Percentiles rank a stretch among this genome's conserved stretches.
Conservation (phyloP, 2,113 vertebrate species). For the Recurvirostra avosetta region DNA sequence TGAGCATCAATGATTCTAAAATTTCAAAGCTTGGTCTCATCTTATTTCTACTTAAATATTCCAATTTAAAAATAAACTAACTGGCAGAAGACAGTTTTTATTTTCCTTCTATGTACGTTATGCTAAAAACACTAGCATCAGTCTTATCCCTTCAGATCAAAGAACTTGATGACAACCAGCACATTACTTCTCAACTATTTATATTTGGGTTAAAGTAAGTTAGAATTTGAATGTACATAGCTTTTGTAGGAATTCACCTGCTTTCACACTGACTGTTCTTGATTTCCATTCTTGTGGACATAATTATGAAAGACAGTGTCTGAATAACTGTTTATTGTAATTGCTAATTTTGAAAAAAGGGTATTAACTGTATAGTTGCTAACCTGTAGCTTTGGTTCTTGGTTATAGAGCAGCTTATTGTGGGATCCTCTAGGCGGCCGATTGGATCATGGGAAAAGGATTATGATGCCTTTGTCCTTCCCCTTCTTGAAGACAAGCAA, state of each 20-base stretch:
- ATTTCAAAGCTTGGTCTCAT: neutral
- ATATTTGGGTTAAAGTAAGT: neutral
- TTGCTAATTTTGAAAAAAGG: neutral
- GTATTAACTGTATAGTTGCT: neutral
- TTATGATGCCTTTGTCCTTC: constrained; percentile 86
- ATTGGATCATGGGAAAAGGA: constrained; percentile 89
- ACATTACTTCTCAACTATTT: neutral
- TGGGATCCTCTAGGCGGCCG: constrained; percentile 79
- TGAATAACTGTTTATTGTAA: neutral
- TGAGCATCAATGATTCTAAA: neutral
- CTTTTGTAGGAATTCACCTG: neutral
- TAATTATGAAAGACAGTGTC: neutral
- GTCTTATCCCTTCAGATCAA: neutral
- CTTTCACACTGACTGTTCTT: neutral
- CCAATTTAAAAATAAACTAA: neutral
- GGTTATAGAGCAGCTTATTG: constrained; percentile 85
- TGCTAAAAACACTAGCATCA: neutral
- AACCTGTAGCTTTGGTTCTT: constrained; percentile 8
- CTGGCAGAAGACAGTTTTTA: neutral
- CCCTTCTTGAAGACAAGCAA: constrained; percentile 86
- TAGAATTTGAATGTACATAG: neutral
- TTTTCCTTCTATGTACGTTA: neutral
- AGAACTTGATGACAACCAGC: neutral
- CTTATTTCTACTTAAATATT: neutral
- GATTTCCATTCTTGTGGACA: neutral